Percentiles rank a stretch among this genome's conserved stretches.
These are phyloP conservation scores for Macrophya annulata DNA, from an alignment of 2,888 invertebrate genomes.

Conservation along the genomic window DNA sequence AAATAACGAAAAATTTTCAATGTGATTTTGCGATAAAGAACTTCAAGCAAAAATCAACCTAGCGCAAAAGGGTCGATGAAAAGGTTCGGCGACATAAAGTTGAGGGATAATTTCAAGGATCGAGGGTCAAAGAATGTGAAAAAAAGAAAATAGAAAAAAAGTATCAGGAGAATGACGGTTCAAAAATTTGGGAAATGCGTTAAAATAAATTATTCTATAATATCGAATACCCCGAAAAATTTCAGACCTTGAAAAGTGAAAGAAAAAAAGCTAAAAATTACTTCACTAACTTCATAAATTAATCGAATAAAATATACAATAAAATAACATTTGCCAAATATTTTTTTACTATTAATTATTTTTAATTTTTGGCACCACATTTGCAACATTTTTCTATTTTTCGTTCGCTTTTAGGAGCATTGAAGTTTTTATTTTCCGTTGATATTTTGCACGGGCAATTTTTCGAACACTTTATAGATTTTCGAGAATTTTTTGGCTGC, in stretches of 20 bases:
- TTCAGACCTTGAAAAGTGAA: neutral
- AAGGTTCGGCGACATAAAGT: neutral
- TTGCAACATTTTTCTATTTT: neutral
- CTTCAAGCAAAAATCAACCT: neutral
- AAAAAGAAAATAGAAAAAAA: neutral
- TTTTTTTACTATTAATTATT: neutral
- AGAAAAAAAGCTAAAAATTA: neutral
- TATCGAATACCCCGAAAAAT: neutral
- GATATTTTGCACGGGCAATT: slow-evolving; percentile 17
- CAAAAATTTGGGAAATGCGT: neutral
- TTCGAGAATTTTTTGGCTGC: neutral
- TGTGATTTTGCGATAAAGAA: no score
- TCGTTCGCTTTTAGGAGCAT: neutral
- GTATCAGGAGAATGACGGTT: neutral
- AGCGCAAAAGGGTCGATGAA: neutral
- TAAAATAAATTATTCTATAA: neutral
- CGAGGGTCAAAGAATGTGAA: neutral
- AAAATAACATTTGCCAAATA: neutral
- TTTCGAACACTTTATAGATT: neutral
- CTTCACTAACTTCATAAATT: neutral
- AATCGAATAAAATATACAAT: neutral
- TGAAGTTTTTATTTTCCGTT: neutral
- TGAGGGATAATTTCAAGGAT: neutral
- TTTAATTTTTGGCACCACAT: neutral
- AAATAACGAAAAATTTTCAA: no score